These are phyloP conservation scores for Heliothis peltigera DNA, from an alignment of 2,888 invertebrate genomes.

Conservation along the genomic window DNA sequence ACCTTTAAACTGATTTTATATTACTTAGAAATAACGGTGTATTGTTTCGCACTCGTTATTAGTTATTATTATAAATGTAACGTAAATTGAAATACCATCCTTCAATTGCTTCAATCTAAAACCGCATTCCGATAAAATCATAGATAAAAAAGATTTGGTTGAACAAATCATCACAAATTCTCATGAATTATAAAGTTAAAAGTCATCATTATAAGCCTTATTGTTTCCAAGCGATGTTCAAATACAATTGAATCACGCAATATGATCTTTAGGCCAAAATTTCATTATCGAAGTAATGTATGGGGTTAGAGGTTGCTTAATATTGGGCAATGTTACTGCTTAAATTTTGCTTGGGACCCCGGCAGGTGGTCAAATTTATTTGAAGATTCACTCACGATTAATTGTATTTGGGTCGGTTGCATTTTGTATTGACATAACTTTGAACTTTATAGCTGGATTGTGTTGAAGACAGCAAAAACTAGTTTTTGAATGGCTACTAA, in stretches of 20 bases:
- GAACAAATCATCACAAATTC: constrained; percentile 22
- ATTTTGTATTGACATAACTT: neutral
- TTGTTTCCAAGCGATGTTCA: constrained; percentile 44
- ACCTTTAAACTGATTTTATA: no score
- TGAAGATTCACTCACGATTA: neutral
- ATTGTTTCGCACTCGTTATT: no score
- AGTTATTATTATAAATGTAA: neutral
- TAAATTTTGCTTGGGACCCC: neutral
- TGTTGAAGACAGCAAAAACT: no score
- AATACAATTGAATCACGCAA: constrained; percentile 57
- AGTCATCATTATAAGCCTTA: constrained; percentile 38
- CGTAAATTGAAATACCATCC: neutral
- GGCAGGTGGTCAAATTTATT: neutral
- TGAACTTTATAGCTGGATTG: neutral
- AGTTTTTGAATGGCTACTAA: no score
- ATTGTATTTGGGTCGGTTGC: neutral
- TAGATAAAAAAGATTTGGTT: constrained; percentile 25
- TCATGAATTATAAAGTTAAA: constrained; percentile 32
- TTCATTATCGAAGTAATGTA: constrained; percentile 27
- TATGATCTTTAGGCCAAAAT: constrained; percentile 50
- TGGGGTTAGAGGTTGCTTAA: constrained; percentile 38
- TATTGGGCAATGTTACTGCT: constrained; percentile 27
- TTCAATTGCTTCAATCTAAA: neutral
- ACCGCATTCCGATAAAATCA: constrained; percentile 20
- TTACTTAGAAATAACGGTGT: no score